phyloP scores from a whole-genome alignment of 2,888 invertebrate species.

The Megastigmus dorsalis region DNA sequence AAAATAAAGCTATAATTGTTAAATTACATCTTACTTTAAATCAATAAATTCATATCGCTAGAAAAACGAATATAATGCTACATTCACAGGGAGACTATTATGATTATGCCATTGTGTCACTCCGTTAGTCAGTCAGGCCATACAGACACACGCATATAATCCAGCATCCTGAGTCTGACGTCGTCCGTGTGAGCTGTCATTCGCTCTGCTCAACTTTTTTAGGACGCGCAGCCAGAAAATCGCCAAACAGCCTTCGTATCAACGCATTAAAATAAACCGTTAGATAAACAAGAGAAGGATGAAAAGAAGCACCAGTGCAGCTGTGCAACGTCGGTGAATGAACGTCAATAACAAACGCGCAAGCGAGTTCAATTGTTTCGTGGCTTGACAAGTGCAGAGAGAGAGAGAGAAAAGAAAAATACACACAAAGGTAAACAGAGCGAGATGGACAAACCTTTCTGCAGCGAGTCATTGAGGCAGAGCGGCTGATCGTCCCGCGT shows the following conservation, averaged over 20 bases:
- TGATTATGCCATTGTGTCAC: slow-evolving; percentile 28
- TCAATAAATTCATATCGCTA: not conserved
- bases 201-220: slow-evolving; percentile 1
- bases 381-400: not conserved
- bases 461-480: slow-evolving; percentile 67
- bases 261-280: not conserved
- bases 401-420: too few relatives aligned
- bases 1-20: not conserved
- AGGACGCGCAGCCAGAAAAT: not conserved
- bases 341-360: too few relatives aligned
- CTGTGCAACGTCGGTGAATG: too few relatives aligned
- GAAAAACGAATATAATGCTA: too few relatives aligned
- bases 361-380: not conserved
- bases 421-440: not conserved
- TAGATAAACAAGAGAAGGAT: not conserved
- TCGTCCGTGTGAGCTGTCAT: not conserved
- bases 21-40: not conserved
- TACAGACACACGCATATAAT: too few relatives aligned
- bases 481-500: slow-evolving; percentile 70
- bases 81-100: not conserved
- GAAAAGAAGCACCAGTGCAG: too few relatives aligned
- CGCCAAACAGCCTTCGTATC: not conserved
- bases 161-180: not conserved
- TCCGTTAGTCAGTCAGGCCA: not conserved
- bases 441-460: slow-evolving; percentile 62